phyloP scores from a whole-genome alignment of 2,797 vertebrate species.

The Rhincodon typus region DNA sequence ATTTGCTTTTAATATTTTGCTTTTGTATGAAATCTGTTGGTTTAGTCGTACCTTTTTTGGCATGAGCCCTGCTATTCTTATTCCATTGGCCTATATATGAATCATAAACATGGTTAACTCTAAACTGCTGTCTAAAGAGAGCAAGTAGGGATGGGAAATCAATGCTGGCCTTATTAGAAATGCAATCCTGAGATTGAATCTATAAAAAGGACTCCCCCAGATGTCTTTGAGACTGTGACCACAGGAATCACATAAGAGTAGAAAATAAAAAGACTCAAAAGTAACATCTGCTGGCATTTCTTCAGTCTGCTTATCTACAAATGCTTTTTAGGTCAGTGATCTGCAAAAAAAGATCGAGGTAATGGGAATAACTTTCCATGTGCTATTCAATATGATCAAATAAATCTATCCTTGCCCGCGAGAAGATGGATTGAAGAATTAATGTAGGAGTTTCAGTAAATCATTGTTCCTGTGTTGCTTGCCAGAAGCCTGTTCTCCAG shows the following conservation, averaged over 20 bases:
- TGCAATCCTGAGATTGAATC: neutral
- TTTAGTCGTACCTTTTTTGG: neutral
- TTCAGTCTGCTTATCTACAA: neutral
- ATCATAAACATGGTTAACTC: neutral
- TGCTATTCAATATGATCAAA: neutral
- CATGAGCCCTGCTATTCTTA: neutral
- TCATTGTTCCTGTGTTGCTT: neutral
- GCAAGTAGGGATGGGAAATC: neutral
- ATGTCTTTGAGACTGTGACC: neutral
- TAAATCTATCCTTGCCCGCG: neutral
- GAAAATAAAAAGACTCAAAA: neutral
- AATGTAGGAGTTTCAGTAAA: neutral
- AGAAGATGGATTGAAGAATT: neutral
- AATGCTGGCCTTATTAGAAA: neutral
- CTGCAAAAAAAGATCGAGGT: neutral
- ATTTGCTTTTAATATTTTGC: no score
- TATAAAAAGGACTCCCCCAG: neutral
- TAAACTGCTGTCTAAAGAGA: neutral
- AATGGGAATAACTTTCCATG: neutral
- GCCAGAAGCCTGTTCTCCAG: neutral
- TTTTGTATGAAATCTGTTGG: no score
- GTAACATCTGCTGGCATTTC: neutral
- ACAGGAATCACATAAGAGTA: neutral
- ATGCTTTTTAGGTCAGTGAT: neutral
- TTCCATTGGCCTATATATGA: neutral